Evolutionary conservation across 2,797 vertebrate genomes (phyloP), one percentile per base, ranked within the genome.

Genomic region (Xiphophorus birchmanni): DNA sequence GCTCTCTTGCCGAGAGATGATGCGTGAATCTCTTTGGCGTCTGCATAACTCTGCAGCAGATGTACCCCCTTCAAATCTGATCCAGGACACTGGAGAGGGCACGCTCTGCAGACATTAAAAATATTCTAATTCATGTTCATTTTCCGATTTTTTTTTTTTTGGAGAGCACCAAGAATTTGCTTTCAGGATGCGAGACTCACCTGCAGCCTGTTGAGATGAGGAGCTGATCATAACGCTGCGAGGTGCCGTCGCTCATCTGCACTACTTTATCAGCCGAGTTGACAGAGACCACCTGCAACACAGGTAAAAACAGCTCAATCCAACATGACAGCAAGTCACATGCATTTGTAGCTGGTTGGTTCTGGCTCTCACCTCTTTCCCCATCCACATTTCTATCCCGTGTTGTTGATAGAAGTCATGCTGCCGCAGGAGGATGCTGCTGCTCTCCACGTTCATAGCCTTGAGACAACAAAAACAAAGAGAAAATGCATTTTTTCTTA

Each of bases 161-260:
- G 12, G 0, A n/a, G 12, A 15, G 11, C 12, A 72, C 42, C 6
- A 26, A 45, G 11, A 45, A 23, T n/a, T n/a, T 56, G 11, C 45
- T 75, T 56, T 15, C 5, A 17, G 3, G 44, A 60, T 50, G 44
- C 11, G 23, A 3, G 42, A 67, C 87, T 90, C 73, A 97, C 97
- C 95, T 96, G 82, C 96, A 96, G 75, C 97, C 97, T 0, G 97
- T 97, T 29, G 97, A 94, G n/a, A 98, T 93, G 74, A 98, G 95
- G 54, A 98, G 94, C 88, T 96, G 95, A 60, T 97, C 87, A 37
- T 97, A 98, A 32, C 15, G 89, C 82, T 97, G 97, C 29, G 74
- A 75, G n/a, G 90, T 89, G 0, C 96, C 95, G 0, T 97, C 95
- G 37, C 74, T 89, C 81, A 98, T 89, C 35, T 2, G 86, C 60